Percentiles rank a stretch among this genome's conserved stretches.
phyloP scores from a whole-genome alignment of 2,113 vertebrate genomes.

The Orcinus orca region DNA sequence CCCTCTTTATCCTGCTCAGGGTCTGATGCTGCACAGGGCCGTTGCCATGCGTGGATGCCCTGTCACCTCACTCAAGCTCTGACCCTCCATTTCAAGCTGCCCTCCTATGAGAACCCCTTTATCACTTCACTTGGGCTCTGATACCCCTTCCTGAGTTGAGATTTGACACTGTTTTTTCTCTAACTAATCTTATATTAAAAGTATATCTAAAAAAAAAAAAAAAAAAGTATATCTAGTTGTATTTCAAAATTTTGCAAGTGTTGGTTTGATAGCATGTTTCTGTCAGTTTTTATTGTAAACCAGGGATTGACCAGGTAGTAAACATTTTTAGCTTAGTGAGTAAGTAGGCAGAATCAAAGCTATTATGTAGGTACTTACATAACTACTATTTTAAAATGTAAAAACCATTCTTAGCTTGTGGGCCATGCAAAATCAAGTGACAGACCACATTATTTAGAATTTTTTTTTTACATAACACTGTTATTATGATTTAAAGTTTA shows the following conservation, averaged over 20 bases:
- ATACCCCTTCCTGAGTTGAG: neutral
- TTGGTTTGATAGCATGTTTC: neutral
- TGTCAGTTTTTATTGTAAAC: neutral
- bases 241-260: neutral
- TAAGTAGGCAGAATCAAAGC: neutral
- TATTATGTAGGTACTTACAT: neutral
- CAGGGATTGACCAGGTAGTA: neutral
- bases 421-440: neutral
- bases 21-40: neutral
- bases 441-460: neutral
- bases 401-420: neutral
- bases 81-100: neutral
- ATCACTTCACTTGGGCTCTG: neutral
- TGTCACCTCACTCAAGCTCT: neutral
- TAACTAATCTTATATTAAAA: slow-evolving; percentile 18
- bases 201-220: too few relatives aligned
- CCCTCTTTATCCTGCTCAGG: neutral
- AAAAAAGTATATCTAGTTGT: neutral
- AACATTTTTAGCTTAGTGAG: neutral
- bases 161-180: neutral
- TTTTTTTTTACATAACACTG: neutral
- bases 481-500: neutral
- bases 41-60: too few relatives aligned
- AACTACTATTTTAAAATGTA: slow-evolving; percentile 22
- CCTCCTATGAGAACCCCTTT: neutral